Evolutionary conservation across 2,113 vertebrate species (phyloP).

Genomic region (Merops nubicus): DNA sequence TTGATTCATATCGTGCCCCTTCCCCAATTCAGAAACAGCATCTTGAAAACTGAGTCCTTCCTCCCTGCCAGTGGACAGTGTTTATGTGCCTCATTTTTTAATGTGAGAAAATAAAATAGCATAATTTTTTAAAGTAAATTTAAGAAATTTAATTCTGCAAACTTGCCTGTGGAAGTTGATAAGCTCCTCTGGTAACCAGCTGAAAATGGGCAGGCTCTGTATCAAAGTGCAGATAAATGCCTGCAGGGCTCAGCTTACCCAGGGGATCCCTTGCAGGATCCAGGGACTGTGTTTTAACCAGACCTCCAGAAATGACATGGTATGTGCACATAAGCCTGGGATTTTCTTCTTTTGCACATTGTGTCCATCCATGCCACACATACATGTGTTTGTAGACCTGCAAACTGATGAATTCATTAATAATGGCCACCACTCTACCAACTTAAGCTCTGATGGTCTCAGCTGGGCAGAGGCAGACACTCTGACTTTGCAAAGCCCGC

Average conservation of each 20-base stretch:
- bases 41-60: not conserved
- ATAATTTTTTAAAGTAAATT: not conserved
- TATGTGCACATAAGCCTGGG: not conserved
- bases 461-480: not conserved
- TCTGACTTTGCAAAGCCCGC: not conserved
- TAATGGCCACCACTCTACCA: not conserved
- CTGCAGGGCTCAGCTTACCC: not conserved
- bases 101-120: not conserved
- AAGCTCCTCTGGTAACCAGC: rapidly evolving
- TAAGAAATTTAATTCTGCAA: not conserved
- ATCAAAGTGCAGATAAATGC: not conserved
- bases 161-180: not conserved
- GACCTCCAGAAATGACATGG: not conserved
- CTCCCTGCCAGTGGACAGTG: not conserved
- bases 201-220: not conserved
- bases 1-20: not conserved
- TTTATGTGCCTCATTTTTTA: not conserved
- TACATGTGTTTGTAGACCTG: not conserved
- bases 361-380: not conserved
- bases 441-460: not conserved
- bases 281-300: not conserved
- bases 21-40: not conserved
- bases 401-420: not conserved
- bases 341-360: not conserved
- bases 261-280: not conserved